These are phyloP conservation scores for Bradypodion ventrale DNA, from an alignment of 2,797 vertebrate species.

Conservation along the genomic window DNA sequence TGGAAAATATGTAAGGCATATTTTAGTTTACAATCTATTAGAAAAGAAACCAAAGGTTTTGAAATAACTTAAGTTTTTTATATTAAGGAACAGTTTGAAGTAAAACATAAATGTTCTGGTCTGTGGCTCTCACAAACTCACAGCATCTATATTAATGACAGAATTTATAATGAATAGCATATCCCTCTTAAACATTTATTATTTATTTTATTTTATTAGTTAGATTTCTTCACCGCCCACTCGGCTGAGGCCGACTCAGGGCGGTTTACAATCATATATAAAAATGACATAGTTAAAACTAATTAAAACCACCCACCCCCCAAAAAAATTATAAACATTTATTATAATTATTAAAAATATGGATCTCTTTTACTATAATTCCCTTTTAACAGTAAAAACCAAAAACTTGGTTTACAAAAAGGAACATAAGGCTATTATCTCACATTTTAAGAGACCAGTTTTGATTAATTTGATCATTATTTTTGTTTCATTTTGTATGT, in stretches of 20 bases:
- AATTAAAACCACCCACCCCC: too few species aligned
- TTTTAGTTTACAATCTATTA: not conserved
- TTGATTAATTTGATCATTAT: not conserved
- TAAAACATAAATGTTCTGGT: not conserved
- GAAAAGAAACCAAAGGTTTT: not conserved
- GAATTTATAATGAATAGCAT: not conserved
- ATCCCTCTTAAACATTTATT: too few species aligned
- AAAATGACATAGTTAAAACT: too few species aligned
- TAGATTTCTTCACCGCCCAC: too few species aligned
- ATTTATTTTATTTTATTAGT: too few species aligned
- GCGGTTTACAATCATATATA: too few species aligned
- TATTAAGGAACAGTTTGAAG: not conserved
- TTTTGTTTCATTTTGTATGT: not conserved
- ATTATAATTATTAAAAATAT: too few species aligned
- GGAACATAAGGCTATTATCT: not conserved
- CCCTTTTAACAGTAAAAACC: not conserved
- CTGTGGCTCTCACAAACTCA: not conserved
- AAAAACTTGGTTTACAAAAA: not conserved
- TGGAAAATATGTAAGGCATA: not conserved
- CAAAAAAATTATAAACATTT: too few species aligned
- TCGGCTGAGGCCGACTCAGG: too few species aligned
- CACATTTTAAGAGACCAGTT: rapidly evolving
- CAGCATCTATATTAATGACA: not conserved
- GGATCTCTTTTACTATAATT: too few species aligned
- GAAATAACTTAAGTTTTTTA: not conserved